Evolutionary conservation across 2,113 vertebrate species (phyloP), one percentile per base, ranked within the genome.

Genomic region (Guaruba guarouba): DNA sequence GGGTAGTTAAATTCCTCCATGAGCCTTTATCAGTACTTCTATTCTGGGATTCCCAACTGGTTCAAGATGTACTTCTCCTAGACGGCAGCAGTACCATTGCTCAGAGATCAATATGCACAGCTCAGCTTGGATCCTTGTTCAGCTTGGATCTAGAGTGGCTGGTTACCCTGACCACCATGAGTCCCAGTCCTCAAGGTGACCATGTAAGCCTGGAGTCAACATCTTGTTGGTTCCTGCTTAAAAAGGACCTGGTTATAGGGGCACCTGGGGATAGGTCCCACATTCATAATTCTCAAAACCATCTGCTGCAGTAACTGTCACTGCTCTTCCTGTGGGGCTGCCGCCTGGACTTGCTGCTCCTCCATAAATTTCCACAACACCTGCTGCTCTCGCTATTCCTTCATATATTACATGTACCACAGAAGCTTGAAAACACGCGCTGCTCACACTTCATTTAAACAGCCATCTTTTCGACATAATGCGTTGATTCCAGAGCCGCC

Each of bases 1-100:
- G 98, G 86, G 97, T 97, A 96, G 92, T 97, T 97, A 97, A 95
- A 97, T 95, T 98, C 97, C 94, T 97, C 70, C 88, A 97, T 88
- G 96, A 97, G 95, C 86, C 90, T 97, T 95, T 96, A 93, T 92
- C 93, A 96, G 93, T 88, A 57, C 77, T 95, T 95, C 90, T 96
- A 93, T 95, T 95, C 83, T 95, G 86, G 92, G 96, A 90, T 96
- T 96, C 95, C 95, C 96, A 97, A 89, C 93, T 82, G 95, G 86
- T 96, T 96, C 93, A 96, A 96, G 95, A 96, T 93, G 93, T 91
- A 94, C 90, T 86, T 84, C 71, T 86, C 78, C 20, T 66, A 37
- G 44, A 62, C 5, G 0, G 78, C 89, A 77, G 87, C 54, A 71
- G 81, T 9, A 68, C 68, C 81, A 4, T 28, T 18, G 55, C 79